phyloP scores from a whole-genome alignment of 2,888 invertebrate genomes.

The Scaptomyza cyrtandrae region DNA sequence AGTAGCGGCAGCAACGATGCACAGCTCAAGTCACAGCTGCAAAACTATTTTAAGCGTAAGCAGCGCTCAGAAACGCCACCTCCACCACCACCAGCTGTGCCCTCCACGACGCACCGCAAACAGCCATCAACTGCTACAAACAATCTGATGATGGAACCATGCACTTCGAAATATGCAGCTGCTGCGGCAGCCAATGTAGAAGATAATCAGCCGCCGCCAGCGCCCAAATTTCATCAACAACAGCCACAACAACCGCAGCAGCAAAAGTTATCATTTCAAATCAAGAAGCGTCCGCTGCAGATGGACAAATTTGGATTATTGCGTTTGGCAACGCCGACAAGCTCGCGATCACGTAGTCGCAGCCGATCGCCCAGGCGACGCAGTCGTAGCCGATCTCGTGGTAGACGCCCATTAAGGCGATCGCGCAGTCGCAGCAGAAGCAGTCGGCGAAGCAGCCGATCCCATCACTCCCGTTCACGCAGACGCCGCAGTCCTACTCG shows the following conservation, averaged over 20 bases:
- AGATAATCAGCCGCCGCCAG: slow-evolving; percentile 42
- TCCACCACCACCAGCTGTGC: slow-evolving; percentile 57
- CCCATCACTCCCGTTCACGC: slow-evolving; percentile 39
- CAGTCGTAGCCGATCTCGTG: slow-evolving; percentile 42
- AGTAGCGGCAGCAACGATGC: slow-evolving; percentile 84
- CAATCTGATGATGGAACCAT: slow-evolving; percentile 57
- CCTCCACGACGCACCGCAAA: slow-evolving; percentile 24
- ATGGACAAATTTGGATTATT: slow-evolving; percentile 91
- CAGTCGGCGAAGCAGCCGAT: slow-evolving; percentile 39
- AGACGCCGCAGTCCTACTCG: slow-evolving; percentile 38
- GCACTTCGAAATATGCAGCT: slow-evolving; percentile 66
- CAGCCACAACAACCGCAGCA: slow-evolving; percentile 24
- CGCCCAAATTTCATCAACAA: slow-evolving; percentile 37
- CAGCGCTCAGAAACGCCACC: slow-evolving; percentile 64
- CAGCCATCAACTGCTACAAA: background rate
- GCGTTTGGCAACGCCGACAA: slow-evolving; percentile 87
- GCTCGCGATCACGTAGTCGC: slow-evolving; percentile 73
- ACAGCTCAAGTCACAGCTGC: slow-evolving; percentile 72
- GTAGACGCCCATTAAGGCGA: slow-evolving; percentile 32
- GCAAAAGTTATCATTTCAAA: slow-evolving; percentile 81
- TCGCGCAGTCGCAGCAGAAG: slow-evolving; percentile 48
- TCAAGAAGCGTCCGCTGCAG: slow-evolving; percentile 84
- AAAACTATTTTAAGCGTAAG: slow-evolving; percentile 62
- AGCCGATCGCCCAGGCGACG: slow-evolving; percentile 49
- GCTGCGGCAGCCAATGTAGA: slow-evolving; percentile 16